Evolutionary conservation across 2,113 vertebrate genomes (phyloP).

Genomic region (Erythrocebus patas): DNA sequence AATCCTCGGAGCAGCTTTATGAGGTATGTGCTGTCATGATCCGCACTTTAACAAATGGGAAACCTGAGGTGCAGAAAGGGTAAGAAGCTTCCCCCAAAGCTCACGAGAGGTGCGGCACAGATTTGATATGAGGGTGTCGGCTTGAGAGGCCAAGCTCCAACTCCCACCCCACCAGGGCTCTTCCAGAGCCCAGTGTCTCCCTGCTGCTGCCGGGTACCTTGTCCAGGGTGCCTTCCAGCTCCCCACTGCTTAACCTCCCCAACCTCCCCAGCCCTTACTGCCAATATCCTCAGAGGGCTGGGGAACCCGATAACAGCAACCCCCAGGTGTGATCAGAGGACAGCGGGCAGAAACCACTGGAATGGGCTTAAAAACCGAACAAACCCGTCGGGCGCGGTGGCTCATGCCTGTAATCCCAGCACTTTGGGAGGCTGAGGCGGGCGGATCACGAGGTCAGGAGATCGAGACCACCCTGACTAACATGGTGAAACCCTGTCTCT

Average conservation of each 20-base stretch:
- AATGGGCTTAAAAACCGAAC: fast-evolving
- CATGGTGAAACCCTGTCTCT: too few relatives aligned
- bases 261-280: not conserved
- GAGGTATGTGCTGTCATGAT: fast-evolving
- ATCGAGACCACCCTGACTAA: too few relatives aligned
- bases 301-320: not conserved
- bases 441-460: too few relatives aligned
- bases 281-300: fast-evolving
- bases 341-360: not conserved
- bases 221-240: not conserved
- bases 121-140: fast-evolving
- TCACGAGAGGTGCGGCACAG: fast-evolving
- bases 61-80: fast-evolving
- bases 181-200: fast-evolving
- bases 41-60: not conserved
- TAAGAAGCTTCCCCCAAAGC: fast-evolving
- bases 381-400: too few relatives aligned
- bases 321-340: too few relatives aligned
- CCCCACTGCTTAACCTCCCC: not conserved
- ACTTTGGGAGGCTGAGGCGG: too few relatives aligned
- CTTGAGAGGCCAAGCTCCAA: not conserved
- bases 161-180: fast-evolving
- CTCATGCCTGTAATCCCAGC: too few relatives aligned
- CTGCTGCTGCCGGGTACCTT: fast-evolving
- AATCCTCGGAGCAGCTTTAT: fast-evolving